Evolutionary conservation across 2,797 vertebrate genomes (phyloP).

Genomic region (Sebastolobus alascanus): DNA sequence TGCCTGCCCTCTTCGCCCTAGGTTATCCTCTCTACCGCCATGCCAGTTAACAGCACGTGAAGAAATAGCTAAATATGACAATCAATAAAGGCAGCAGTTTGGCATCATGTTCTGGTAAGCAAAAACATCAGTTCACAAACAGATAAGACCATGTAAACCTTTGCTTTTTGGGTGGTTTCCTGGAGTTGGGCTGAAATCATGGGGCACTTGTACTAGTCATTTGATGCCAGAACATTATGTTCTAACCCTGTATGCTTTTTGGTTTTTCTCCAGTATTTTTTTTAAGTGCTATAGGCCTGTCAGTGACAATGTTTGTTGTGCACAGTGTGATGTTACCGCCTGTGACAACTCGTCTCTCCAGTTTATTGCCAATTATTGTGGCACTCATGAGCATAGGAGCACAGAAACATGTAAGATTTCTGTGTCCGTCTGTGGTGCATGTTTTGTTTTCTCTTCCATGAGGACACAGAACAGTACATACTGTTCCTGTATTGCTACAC

Average conservation of each 20-base stretch:
- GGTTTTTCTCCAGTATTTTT: background rate
- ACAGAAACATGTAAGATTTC: background rate
- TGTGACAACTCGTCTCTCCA: conserved; percentile 4
- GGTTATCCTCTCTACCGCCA: background rate
- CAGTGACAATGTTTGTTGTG: background rate
- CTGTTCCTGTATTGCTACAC: background rate
- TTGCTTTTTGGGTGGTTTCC: background rate
- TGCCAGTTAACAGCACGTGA: background rate
- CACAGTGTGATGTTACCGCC: background rate
- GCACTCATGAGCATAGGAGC: background rate
- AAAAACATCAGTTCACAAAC: background rate
- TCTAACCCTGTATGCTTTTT: background rate
- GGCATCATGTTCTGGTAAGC: background rate
- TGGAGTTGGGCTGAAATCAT: background rate
- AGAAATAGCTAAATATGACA: background rate
- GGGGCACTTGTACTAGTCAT: background rate
- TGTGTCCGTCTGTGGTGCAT: background rate
- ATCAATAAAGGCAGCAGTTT: background rate
- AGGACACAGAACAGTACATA: background rate
- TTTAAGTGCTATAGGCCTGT: background rate
- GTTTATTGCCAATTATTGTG: background rate
- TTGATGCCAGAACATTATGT: background rate
- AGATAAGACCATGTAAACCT: background rate
- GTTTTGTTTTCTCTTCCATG: background rate
- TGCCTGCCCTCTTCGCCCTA: background rate